Conservation (phyloP, 1,140 invertebrate genomes). For the Drosophila parvula region DNA sequence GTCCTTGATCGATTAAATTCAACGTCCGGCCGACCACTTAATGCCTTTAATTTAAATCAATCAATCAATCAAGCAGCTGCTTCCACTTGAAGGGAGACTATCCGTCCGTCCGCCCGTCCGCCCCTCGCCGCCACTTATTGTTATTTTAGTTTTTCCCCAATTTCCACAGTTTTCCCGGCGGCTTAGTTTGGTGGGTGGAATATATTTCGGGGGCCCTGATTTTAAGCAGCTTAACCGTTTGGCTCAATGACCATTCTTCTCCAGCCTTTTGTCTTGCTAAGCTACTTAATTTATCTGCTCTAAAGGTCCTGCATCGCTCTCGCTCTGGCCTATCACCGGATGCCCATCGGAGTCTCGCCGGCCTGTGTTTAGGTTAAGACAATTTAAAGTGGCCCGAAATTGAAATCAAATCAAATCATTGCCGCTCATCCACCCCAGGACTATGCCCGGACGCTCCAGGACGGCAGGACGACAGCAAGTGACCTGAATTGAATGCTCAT, state of each 20-base stretch:
- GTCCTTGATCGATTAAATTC: constrained; percentile 75
- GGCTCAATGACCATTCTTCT: constrained; percentile 36
- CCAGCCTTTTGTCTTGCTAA: constrained; percentile 63
- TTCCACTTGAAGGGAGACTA: constrained; percentile 40
- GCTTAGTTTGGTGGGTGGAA: constrained; percentile 38
- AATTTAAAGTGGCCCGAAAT: constrained; percentile 64
- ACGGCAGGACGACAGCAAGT: constrained; percentile 12
- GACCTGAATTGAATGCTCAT: constrained; percentile 42
- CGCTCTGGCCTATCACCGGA: constrained; percentile 3
- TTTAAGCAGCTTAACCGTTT: constrained; percentile 75
- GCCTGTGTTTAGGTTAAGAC: constrained; percentile 41
- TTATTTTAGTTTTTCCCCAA: constrained; percentile 56
- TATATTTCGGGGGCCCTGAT: constrained; percentile 40
- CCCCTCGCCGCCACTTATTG: constrained; percentile 33
- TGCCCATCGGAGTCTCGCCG: constrained; percentile 14
- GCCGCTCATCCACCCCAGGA: constrained; percentile 16
- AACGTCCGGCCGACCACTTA: constrained; percentile 63
- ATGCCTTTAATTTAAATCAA: constrained; percentile 82
- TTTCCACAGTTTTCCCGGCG: constrained; percentile 16
- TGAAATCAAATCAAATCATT: constrained; percentile 68
- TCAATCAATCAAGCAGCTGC: constrained; percentile 71
- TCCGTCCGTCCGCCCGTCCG: neutral
- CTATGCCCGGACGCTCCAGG: constrained; percentile 7
- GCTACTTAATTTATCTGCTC: constrained; percentile 75
- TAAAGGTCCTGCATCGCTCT: constrained; percentile 15